These are phyloP conservation scores for Reticulitermes lucifugus DNA, from an alignment of 2,888 invertebrate genomes.

Conservation along the genomic window DNA sequence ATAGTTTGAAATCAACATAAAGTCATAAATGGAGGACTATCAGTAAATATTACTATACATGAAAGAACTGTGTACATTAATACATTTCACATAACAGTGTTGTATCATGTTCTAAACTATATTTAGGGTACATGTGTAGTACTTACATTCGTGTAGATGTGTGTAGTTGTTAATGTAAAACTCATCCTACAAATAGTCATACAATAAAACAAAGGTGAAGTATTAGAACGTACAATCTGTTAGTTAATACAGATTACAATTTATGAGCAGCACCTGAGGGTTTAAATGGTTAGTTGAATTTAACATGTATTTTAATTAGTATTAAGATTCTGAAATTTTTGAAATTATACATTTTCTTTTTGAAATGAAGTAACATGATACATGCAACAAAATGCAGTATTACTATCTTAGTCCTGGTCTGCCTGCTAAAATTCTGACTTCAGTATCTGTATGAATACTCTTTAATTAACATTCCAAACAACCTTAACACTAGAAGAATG, in stretches of 20 bases:
- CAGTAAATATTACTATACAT: neutral
- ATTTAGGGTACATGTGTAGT: conserved; percentile 10
- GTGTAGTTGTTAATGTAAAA: conserved; percentile 31
- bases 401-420: neutral
- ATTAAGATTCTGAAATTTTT: neutral
- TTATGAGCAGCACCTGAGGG: conserved; percentile 1
- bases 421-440: neutral
- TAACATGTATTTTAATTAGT: conserved; percentile 8
- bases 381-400: neutral
- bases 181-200: conserved; percentile 2
- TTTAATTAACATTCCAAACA: neutral
- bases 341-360: neutral
- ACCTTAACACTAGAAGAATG: neutral
- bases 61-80: conserved; percentile 3
- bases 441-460: neutral
- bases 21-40: neutral
- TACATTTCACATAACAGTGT: neutral
- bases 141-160: conserved; percentile 27
- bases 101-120: neutral
- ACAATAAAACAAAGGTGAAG: neutral
- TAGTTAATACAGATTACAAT: conserved; percentile 23
- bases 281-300: conserved; percentile 25
- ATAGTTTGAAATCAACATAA: neutral
- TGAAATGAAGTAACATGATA: conserved; percentile 11
- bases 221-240: conserved; percentile 7